Base-by-base conservation (phyloP, 92 coral and sea anemone species). In the Phymanthus crucifer region DNA sequence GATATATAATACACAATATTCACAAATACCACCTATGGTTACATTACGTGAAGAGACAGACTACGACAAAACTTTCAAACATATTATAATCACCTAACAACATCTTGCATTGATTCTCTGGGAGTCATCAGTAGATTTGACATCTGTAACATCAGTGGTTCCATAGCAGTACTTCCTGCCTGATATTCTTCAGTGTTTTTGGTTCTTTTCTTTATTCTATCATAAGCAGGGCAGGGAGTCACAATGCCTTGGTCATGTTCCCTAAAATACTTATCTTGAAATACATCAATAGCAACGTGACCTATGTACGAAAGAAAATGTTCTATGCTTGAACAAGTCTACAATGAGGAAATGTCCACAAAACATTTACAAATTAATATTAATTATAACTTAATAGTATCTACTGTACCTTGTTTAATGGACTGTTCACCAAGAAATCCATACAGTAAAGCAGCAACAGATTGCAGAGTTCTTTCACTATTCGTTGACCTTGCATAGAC, bases 381-480 rank as follows among this genome's bases (percentile, higher is more conserved):
- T n/a, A n/a, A n/a, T n/a, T n/a, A n/a, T n/a, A n/a, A n/a, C 10
- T 5, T 38, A 38, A 38, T 38, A 43, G 14, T 43, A 43, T 43
- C 48, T 43, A 43, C n/a, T n/a, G n/a, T n/a, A 94, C 97, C 94
- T 71, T 67, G 83, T 56, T 21, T 70, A 7, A 82, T 80, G 10
- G 83, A 70, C 32, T 87, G 86, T 70, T 79, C 75, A 17, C 87
- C 87, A 38, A 95, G 88, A 71, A 95, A 73, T 18, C 99, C 99
- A 89, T 84, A 88, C 32, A 95, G 69, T 32, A 95, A 91, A 38
- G 99, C 95, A 26, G 96, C 92, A 0, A 88, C 93, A 80, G 94
- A 93, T 77, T 95, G 99, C 32, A 87, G 81, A 3, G 98, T 93
- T 34, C 99, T 85, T 58, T 79, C 84, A 23, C 19, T 27, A 38